These are phyloP conservation scores for Augochlorella aurata DNA, from an alignment of 2,888 invertebrate genomes.

Conservation along the genomic window DNA sequence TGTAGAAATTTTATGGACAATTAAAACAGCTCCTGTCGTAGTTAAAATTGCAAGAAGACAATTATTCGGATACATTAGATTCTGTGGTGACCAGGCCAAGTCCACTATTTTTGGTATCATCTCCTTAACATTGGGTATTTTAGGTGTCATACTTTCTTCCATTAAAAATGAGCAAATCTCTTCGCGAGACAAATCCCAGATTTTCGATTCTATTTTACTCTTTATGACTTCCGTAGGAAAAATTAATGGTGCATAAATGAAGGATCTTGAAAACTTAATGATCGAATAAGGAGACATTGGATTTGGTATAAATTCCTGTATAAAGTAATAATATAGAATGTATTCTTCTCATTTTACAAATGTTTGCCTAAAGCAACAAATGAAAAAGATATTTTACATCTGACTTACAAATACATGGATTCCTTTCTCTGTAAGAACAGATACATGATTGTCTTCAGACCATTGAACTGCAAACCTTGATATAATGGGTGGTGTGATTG, in stretches of 20 bases:
- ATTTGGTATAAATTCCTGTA: slow-evolving; percentile 76
- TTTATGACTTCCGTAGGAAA: slow-evolving; percentile 67
- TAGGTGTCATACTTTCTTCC: slow-evolving; percentile 73
- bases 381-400: slow-evolving; percentile 6
- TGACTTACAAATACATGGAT: slow-evolving; percentile 79
- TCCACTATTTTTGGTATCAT: slow-evolving; percentile 67
- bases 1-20: slow-evolving; percentile 68
- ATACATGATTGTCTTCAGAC: slow-evolving; percentile 80
- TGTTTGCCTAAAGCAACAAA: background rate
- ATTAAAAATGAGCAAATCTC: slow-evolving; percentile 74
- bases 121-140: slow-evolving; percentile 63
- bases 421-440: slow-evolving; percentile 78
- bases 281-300: slow-evolving; percentile 70
- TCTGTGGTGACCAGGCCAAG: slow-evolving; percentile 76
- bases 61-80: slow-evolving; percentile 69
- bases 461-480: slow-evolving; percentile 75
- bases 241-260: slow-evolving; percentile 72
- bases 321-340: slow-evolving; percentile 35
- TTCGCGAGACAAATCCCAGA: slow-evolving; percentile 69
- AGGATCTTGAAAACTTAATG: slow-evolving; percentile 74
- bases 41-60: slow-evolving; percentile 75
- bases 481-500: slow-evolving; percentile 71
- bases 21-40: slow-evolving; percentile 73
- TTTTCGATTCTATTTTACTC: slow-evolving; percentile 54
- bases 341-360: slow-evolving; percentile 13